phyloP scores from a whole-genome alignment of 2,113 vertebrate species.

The Speoplatyrhinus poulsoni region DNA sequence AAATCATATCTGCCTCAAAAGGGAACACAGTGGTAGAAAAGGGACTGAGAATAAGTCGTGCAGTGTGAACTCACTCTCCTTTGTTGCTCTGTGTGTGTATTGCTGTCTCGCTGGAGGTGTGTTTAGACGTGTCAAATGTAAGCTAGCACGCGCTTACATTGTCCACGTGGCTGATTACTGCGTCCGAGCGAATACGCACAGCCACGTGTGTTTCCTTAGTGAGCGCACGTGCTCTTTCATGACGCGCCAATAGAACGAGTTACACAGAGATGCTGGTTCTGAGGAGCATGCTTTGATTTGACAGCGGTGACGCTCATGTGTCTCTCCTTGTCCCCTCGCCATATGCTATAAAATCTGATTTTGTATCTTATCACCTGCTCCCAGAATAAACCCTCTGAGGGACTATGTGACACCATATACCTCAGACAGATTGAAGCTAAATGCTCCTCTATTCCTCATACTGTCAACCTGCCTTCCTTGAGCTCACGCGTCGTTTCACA shows the following conservation, averaged over 20 bases:
- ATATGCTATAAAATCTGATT: conserved; percentile 56
- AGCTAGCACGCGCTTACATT: background rate
- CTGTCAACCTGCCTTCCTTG: conserved; percentile 21
- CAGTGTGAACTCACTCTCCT: conserved; percentile 51
- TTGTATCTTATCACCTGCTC: conserved; percentile 48
- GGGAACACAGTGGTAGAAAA: conserved; percentile 46
- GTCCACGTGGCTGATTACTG: background rate
- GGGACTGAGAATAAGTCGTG: conserved; percentile 42
- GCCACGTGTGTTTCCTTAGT: background rate
- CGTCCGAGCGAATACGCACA: background rate
- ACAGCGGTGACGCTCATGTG: conserved; percentile 37
- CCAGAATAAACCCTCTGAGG: conserved; percentile 40
- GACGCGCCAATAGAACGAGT: conserved; percentile 7
- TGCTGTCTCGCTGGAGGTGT: background rate
- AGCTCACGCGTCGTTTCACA: background rate
- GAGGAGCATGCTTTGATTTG: conserved; percentile 43
- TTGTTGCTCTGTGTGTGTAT: conserved; percentile 20
- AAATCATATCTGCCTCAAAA: conserved; percentile 63
- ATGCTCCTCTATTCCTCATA: conserved; percentile 12
- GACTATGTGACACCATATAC: conserved; percentile 52
- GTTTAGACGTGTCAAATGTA: conserved; percentile 1
- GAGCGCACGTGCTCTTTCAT: background rate
- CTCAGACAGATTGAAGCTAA: conserved; percentile 34
- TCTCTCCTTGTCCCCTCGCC: conserved; percentile 32
- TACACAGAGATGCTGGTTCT: conserved; percentile 26